These are phyloP conservation scores for Xanthorhoe designata DNA, from an alignment of 2,888 invertebrate genomes.

Conservation along the genomic window DNA sequence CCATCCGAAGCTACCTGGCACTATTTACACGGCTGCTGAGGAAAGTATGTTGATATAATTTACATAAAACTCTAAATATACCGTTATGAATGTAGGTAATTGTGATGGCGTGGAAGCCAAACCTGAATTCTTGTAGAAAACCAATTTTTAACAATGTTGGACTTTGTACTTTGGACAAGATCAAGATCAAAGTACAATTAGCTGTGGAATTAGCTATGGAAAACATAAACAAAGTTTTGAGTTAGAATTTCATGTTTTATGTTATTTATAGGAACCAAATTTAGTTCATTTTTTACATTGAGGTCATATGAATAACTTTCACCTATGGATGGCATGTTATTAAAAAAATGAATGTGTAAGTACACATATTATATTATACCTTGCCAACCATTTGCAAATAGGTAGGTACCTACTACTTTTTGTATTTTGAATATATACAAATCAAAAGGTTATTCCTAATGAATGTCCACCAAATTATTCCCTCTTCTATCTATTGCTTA, in stretches of 20 bases:
- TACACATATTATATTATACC: too few species aligned
- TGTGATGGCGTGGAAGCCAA: not conserved
- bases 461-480: too few species aligned
- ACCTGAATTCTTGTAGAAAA: constrained; percentile 8
- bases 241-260: not conserved
- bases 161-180: constrained; percentile 62
- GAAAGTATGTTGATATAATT: constrained; percentile 87
- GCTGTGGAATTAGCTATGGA: constrained; percentile 3
- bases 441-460: too few species aligned
- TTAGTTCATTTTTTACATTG: too few species aligned
- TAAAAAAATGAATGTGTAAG: too few species aligned
- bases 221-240: constrained; percentile 19
- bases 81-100: not conserved
- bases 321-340: too few species aligned
- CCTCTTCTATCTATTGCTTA: too few species aligned
- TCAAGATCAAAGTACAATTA: constrained; percentile 38
- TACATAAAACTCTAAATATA: not conserved
- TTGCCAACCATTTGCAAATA: too few species aligned
- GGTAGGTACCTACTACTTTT: too few species aligned
- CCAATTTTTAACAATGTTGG: constrained; percentile 48
- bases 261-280: not conserved
- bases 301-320: too few species aligned
- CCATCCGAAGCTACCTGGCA: constrained; percentile 96
- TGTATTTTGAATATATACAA: too few species aligned
- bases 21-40: constrained; percentile 95